phyloP scores from a whole-genome alignment of 1,140 invertebrate genomes.

The Zaprionus tsacasi region DNA sequence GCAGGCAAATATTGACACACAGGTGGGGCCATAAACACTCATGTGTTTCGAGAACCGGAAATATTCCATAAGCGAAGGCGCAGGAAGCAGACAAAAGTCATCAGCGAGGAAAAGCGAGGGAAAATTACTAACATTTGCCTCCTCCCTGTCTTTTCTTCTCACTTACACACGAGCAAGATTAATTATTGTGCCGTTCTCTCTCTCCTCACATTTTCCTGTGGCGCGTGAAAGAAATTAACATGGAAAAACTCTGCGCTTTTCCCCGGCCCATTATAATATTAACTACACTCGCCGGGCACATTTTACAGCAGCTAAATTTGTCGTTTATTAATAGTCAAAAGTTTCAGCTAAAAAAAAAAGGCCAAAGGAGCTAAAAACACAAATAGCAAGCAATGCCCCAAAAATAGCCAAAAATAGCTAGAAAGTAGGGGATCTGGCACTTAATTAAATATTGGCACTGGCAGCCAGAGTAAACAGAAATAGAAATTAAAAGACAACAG shows the following conservation, averaged over 20 bases:
- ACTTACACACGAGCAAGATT: constrained; percentile 50
- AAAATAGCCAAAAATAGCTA: background rate
- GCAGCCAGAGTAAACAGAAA: constrained; percentile 25
- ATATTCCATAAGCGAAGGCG: constrained; percentile 5
- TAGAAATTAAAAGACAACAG: constrained; percentile 25
- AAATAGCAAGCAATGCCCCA: constrained; percentile 21
- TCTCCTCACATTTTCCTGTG: background rate
- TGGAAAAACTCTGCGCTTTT: constrained; percentile 36
- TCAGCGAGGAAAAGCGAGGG: constrained; percentile 2
- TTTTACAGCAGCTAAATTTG: constrained; percentile 22
- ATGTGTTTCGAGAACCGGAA: constrained; percentile 18
- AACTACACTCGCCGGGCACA: constrained; percentile 10
- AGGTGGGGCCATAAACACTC: constrained; percentile 20
- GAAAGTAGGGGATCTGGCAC: background rate
- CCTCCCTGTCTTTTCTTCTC: too few relatives aligned
- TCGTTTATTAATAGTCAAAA: constrained; percentile 36
- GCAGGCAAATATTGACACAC: constrained; percentile 65
- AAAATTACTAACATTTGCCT: constrained; percentile 25
- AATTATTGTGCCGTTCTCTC: constrained; percentile 49
- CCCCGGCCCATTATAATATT: constrained; percentile 1
- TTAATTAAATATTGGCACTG: constrained; percentile 47
- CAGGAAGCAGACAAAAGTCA: constrained; percentile 20
- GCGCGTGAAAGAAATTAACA: constrained; percentile 72
- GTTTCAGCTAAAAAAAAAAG: constrained; percentile 14
- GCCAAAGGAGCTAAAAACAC: too few relatives aligned